These are phyloP conservation scores for Calliphora vomitoria DNA, from an alignment of 2,888 invertebrate species.

Conservation along the genomic window DNA sequence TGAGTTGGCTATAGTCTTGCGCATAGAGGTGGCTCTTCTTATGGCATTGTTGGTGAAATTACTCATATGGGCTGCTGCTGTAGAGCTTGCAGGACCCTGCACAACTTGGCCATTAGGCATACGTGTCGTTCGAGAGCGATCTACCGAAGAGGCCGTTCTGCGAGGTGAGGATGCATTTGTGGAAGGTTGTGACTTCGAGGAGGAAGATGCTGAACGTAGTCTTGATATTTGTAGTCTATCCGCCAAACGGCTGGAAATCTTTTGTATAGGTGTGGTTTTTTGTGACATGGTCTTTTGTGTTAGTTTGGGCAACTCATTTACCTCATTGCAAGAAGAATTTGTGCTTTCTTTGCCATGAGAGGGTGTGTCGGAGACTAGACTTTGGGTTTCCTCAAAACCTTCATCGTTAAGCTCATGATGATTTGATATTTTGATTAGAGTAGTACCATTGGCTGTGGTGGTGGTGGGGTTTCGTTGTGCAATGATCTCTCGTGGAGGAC, in stretches of 20 bases:
- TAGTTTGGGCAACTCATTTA: conserved; percentile 84
- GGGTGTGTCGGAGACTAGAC: conserved; percentile 93
- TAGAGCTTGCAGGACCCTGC: conserved; percentile 85
- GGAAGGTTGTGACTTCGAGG: conserved; percentile 64
- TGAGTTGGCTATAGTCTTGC: conserved; percentile 56
- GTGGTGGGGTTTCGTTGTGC: conserved; percentile 71
- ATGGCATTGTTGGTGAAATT: conserved; percentile 75
- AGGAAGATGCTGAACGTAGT: conserved; percentile 70
- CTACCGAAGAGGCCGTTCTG: conserved; percentile 81
- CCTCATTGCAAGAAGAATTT: conserved; percentile 89
- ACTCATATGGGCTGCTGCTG: conserved; percentile 75
- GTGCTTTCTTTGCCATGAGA: conserved; percentile 90
- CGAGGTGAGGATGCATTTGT: conserved; percentile 49
- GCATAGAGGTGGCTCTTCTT: conserved; percentile 73
- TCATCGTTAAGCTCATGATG: conserved; percentile 90
- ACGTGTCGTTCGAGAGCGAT: conserved; percentile 89
- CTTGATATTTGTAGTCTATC: conserved; percentile 79
- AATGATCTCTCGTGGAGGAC: conserved; percentile 83
- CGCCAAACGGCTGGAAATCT: conserved; percentile 76
- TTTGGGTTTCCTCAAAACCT: conserved; percentile 96
- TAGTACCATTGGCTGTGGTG: conserved; percentile 64
- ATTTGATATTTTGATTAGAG: conserved; percentile 80
- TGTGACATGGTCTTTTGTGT: conserved; percentile 59
- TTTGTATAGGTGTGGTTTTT: conserved; percentile 73
- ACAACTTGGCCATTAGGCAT: conserved; percentile 85